Percentiles rank a stretch among this genome's conserved stretches.
These are phyloP conservation scores for Ptilorrhoa leucosticta DNA, from an alignment of 2,113 vertebrate species.

Conservation along the genomic window DNA sequence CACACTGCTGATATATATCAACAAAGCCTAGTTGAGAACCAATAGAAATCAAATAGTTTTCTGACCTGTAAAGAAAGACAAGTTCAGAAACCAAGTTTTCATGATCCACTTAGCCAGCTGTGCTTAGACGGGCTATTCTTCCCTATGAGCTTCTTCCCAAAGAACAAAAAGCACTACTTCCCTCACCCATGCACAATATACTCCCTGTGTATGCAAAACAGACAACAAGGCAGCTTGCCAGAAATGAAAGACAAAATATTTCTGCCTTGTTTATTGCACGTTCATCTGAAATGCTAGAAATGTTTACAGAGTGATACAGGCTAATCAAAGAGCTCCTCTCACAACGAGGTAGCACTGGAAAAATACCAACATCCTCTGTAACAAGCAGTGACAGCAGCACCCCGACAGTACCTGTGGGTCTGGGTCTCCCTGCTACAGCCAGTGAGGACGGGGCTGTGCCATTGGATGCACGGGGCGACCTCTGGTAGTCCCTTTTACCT, in stretches of 20 bases:
- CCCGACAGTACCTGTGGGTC: constrained; percentile 44
- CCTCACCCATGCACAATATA: background rate
- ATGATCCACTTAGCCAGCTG: background rate
- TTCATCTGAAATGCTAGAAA: background rate
- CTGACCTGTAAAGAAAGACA: background rate
- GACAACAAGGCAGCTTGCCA: background rate
- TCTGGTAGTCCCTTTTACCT: background rate
- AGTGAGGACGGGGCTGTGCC: background rate
- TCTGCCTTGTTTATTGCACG: background rate
- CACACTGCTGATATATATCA: background rate
- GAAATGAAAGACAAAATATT: background rate
- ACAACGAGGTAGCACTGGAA: background rate
- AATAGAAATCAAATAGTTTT: background rate
- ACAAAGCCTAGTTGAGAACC: background rate
- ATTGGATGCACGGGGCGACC: background rate
- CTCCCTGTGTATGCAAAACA: background rate
- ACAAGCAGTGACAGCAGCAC: background rate
- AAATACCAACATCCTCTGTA: background rate
- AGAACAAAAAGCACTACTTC: background rate
- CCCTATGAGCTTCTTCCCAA: background rate
- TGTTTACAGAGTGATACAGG: background rate
- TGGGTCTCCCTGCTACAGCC: background rate
- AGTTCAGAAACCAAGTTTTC: background rate
- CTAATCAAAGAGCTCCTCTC: background rate
- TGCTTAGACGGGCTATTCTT: background rate